Evolutionary conservation across 2,888 invertebrate genomes (phyloP).

Genomic region (Chorisops tibialis): DNA sequence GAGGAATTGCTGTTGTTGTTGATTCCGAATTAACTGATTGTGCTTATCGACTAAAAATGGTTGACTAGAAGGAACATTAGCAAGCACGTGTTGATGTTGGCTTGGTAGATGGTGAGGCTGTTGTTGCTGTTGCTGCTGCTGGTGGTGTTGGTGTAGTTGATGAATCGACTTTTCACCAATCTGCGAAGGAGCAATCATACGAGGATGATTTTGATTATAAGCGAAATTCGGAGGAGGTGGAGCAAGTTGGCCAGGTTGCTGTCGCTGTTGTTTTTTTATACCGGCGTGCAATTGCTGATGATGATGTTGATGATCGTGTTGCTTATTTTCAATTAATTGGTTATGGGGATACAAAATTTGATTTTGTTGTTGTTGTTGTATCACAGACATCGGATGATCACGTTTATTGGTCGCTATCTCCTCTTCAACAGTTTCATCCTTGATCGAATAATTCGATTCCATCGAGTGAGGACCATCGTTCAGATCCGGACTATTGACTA

Average conservation of each 20-base stretch:
- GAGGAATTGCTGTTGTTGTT: slow-evolving; percentile 10
- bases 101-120: slow-evolving; percentile 33
- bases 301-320: slow-evolving; percentile 7
- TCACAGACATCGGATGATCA: slow-evolving; percentile 17
- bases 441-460: neutral
- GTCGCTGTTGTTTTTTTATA: slow-evolving; percentile 24
- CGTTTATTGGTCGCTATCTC: neutral
- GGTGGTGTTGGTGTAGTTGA: slow-evolving; percentile 23
- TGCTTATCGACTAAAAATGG: slow-evolving; percentile 18
- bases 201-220: slow-evolving; percentile 25
- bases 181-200: slow-evolving; percentile 27
- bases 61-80: slow-evolving; percentile 25
- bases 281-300: slow-evolving; percentile 9
- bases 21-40: slow-evolving; percentile 2
- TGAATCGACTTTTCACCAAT: slow-evolving; percentile 23
- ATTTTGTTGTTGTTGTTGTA: slow-evolving; percentile 27
- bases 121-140: slow-evolving; percentile 17
- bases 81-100: slow-evolving; percentile 27
- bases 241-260: slow-evolving; percentile 32
- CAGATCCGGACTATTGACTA: slow-evolving; percentile 48
- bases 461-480: slow-evolving; percentile 14
- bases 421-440: neutral
- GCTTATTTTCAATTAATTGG: slow-evolving; percentile 7
- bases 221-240: slow-evolving; percentile 30
- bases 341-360: slow-evolving; percentile 28